These are phyloP conservation scores for Cydia amplana DNA, from an alignment of 1,140 invertebrate species.

Conservation along the genomic window DNA sequence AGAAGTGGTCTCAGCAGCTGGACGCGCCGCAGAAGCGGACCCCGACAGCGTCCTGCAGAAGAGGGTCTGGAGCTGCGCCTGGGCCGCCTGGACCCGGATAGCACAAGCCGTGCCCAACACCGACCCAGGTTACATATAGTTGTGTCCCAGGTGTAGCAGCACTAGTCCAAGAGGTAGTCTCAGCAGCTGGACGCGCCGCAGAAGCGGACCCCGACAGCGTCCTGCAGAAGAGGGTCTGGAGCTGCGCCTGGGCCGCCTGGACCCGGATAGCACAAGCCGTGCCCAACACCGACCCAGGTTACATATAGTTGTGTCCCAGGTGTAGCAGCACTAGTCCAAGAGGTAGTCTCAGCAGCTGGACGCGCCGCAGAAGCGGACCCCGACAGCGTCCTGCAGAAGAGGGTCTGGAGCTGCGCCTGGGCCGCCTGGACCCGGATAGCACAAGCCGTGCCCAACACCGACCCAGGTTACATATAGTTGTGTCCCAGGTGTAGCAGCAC, in stretches of 20 bases:
- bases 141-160: too few species aligned
- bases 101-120: slow-evolving; percentile 38
- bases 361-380: slow-evolving; percentile 49
- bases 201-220: slow-evolving; percentile 44
- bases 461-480: too few species aligned
- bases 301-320: too few species aligned
- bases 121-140: too few species aligned
- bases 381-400: slow-evolving; percentile 43
- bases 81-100: slow-evolving; percentile 72
- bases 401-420: slow-evolving; percentile 74
- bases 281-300: too few species aligned
- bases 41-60: slow-evolving; percentile 43
- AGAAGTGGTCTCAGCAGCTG: slow-evolving; percentile 86
- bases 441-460: too few species aligned
- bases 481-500: too few species aligned
- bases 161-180: slow-evolving; percentile 94
- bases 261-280: slow-evolving; percentile 53
- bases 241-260: slow-evolving; percentile 73
- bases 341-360: slow-evolving; percentile 84
- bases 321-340: slow-evolving; percentile 84
- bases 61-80: slow-evolving; percentile 70
- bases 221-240: slow-evolving; percentile 61
- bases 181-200: slow-evolving; percentile 60
- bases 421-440: slow-evolving; percentile 71
- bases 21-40: slow-evolving; percentile 50